Base-by-base conservation (phyloP, 2,888 invertebrate species). In the Dermolepida albohirtum region DNA sequence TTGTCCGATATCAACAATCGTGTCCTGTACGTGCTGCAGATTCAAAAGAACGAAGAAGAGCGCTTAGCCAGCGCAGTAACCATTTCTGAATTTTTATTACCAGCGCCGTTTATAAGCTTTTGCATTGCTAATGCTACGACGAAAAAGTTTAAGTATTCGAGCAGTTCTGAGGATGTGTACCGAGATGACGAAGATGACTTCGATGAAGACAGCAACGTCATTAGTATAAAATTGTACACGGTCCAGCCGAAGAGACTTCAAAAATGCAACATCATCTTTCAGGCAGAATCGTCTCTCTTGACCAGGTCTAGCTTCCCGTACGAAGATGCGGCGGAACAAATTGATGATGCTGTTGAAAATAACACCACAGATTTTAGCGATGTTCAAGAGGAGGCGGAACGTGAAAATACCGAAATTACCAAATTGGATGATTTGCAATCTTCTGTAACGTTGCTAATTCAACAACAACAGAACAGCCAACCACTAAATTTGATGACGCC, bases 211-310 rank as follows among this genome's bases (percentile, higher is more conserved):
- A 54, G 49, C 29, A 68, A 68, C 5, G 80, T 81, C 12, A 78
- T 84, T 67, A 83, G 86, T 5, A 84, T 90, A 34, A 84, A 86
- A 67, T 87, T 95, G 87, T 92, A 92, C 82, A 87, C 94, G 71
- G 92, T 96, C 70, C 94, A 95, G 79, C 94, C 94, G 29, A 95
- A 94, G 83, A 94, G 95, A 2, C 85, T 97, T 70, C 96, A 96
- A 83, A 94, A 95, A 59, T 77, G 77, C 57, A 76, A 71, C 11
- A 80, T 83, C 8, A 79, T 77, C 2, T 83, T 79, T 70, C 78
- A 79, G 66, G 79, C 81, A 0, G 82, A 81, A 49, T 71, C 67
- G 8, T 72, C 73, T 1, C 65, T 73, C 27, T 70, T 70, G 1
- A 69, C 70, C 0, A 73, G 74, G 55, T 59, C 70, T 55, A 69